Evolutionary conservation across 1,140 invertebrate genomes (phyloP).

Genomic region (Bombus waltoni): DNA sequence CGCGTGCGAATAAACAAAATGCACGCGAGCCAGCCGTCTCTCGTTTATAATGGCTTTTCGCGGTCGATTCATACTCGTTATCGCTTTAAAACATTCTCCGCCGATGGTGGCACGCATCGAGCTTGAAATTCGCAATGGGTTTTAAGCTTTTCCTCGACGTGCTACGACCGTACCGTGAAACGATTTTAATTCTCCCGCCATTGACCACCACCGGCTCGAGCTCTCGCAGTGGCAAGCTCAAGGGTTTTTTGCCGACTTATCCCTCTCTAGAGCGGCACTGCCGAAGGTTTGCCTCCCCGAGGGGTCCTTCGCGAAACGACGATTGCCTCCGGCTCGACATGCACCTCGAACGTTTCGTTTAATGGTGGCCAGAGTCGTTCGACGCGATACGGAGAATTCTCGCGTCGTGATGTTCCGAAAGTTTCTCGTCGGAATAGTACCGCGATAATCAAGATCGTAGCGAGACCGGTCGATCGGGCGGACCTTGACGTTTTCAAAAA

Average conservation of each 20-base stretch:
- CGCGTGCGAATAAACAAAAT: slow-evolving; percentile 9
- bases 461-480: too few species aligned
- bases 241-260: background rate
- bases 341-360: background rate
- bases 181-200: background rate
- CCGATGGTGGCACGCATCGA: too few species aligned
- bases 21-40: too few species aligned
- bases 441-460: background rate
- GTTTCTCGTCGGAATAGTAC: background rate
- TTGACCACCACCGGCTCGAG: background rate
- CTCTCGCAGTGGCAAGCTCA: background rate
- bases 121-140: too few species aligned
- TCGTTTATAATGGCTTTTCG: slow-evolving; percentile 30
- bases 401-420: background rate
- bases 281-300: slow-evolving; percentile 19
- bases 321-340: background rate
- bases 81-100: slow-evolving; percentile 28
- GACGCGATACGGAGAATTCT: background rate
- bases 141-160: background rate
- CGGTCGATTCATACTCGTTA: slow-evolving; percentile 8
- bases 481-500: background rate
- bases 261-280: background rate
- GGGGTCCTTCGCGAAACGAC: slow-evolving; percentile 3
- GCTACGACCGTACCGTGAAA: background rate
- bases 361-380: slow-evolving; percentile 32